These are phyloP conservation scores for Drosophila aldrichi DNA, from an alignment of 2,888 invertebrate species.

Conservation along the genomic window DNA sequence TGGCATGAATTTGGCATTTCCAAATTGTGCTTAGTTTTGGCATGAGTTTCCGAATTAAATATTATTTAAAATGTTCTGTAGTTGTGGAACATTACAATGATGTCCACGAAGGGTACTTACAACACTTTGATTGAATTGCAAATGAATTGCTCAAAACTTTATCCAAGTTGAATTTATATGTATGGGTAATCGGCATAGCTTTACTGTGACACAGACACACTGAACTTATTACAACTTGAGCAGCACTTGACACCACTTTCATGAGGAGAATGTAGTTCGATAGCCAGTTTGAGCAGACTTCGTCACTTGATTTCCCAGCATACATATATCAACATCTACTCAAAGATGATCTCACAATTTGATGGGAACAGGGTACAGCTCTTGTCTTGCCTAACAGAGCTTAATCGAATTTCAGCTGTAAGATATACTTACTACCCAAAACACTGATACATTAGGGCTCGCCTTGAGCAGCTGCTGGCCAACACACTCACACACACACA, in stretches of 20 bases:
- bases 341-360: background rate
- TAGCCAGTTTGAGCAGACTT: background rate
- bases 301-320: background rate
- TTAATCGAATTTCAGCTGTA: background rate
- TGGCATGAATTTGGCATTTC: background rate
- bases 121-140: no score
- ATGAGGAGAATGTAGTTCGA: background rate
- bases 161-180: background rate
- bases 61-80: background rate
- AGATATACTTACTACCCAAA: background rate
- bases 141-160: no score
- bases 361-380: background rate
- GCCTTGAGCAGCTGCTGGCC: constrained; percentile 5
- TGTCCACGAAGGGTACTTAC: background rate
- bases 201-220: background rate
- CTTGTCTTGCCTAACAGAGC: background rate
- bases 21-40: background rate
- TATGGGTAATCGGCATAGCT: background rate
- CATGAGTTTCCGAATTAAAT: background rate
- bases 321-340: background rate
- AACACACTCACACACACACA: background rate
- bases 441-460: constrained; percentile 15
- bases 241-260: background rate
- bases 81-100: background rate
- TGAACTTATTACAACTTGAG: background rate